Evolutionary conservation across 2,113 vertebrate species (phyloP).

Genomic region (Ceyx cyanopectus): DNA sequence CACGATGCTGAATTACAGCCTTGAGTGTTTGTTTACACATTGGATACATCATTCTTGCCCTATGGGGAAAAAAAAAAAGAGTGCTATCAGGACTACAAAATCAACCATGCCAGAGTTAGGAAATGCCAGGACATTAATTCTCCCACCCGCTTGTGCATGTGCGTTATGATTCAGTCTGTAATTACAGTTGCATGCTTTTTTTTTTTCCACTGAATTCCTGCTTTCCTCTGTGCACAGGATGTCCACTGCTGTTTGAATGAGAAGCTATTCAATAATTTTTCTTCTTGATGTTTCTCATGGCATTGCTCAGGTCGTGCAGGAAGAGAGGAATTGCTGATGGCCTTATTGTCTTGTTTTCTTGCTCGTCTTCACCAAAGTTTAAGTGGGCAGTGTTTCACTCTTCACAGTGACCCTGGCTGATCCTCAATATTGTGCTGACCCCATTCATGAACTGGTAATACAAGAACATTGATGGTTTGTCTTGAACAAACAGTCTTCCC

Average conservation of each 20-base stretch:
- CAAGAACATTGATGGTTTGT: not conserved
- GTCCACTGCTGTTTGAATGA: not conserved
- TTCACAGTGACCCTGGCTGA: not conserved
- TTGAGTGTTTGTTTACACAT: not conserved
- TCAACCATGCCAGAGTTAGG: not conserved
- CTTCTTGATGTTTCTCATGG: not conserved
- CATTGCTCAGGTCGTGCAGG: not conserved
- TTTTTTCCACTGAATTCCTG: not conserved
- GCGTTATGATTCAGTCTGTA: conserved; percentile 17
- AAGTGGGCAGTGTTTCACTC: not conserved
- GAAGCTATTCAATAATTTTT: not conserved
- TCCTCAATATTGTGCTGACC: not conserved
- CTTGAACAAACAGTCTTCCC: not conserved
- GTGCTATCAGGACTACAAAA: not conserved
- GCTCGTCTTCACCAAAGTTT: not conserved
- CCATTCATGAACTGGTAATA: accelerated
- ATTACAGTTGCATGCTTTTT: not conserved
- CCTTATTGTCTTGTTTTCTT: not conserved
- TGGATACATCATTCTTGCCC: not conserved
- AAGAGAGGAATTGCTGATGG: not conserved
- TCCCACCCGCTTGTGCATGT: not conserved
- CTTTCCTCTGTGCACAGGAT: not conserved
- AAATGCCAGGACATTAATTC: not conserved
- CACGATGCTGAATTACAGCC: not conserved
- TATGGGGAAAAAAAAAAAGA: not conserved